Base-by-base conservation (phyloP, 2,888 invertebrate genomes). In the Synanthedon tipuliformis region DNA sequence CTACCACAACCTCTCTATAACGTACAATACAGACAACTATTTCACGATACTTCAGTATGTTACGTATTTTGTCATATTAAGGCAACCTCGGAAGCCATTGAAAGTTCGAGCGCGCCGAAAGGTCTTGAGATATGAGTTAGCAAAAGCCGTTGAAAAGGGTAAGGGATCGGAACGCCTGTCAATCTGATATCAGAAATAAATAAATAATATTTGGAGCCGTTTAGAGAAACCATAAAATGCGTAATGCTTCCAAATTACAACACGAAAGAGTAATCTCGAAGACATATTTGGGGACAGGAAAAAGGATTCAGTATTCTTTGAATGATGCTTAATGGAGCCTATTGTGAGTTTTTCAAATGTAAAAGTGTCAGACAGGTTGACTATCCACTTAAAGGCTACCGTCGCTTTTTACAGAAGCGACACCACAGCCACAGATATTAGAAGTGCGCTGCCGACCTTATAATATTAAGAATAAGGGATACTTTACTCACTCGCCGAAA, bases 141-240 rank as follows among this genome's bases (percentile, higher is more conserved):
- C 59, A 57, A 64, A 61, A 63, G 59, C 64, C 60, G 55, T 69
- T 18, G 65, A 69, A 69, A 69, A 66, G 64, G 68, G 65, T 59
- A 57, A 59, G 61, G 58, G 59, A 59, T 59, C 51, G 55, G 48
- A 55, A 53, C 57, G 56, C 52, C 58, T 61, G 59, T 58, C 63
- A 59, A 62, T 66, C 60, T 60, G 62, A 64, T 67, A 66, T 68
- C 63, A 60, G 62, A 65, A 65, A 71, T 69, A 68, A 68, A 69
- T 69, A 68, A 70, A 52, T 11, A 52, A 48, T 23, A 51, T 41
- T 52, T 13, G 15, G 45, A 13, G 45, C 8, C 45, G 45, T 45
- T 45, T n/a, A 45, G 45, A 45, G 45, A n/a, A 45, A 45, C 16
- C 23, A 49, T 49, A 49, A 49, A 49, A 49, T 18, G 7, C 51